Percentiles rank a stretch among this genome's conserved stretches.
These are phyloP conservation scores for Caiman crocodilus DNA, from an alignment of 2,797 vertebrate genomes.

Conservation along the genomic window DNA sequence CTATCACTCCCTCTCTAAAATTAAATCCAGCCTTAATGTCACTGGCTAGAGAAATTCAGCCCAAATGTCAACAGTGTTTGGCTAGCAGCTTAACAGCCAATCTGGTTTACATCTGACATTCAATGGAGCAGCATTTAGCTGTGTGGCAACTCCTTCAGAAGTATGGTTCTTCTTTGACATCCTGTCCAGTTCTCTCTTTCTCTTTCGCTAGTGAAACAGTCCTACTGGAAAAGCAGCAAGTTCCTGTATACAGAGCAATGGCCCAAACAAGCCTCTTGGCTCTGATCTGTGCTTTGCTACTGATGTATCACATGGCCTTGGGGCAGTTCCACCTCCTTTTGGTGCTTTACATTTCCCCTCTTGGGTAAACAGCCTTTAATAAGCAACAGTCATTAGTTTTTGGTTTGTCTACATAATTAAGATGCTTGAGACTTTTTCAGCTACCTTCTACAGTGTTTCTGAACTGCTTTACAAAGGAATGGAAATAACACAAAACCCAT, in stretches of 20 bases:
- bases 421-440: neutral
- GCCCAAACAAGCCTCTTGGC: neutral
- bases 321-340: neutral
- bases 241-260: neutral
- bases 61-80: neutral
- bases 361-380: neutral
- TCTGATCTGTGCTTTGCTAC: neutral
- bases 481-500: neutral
- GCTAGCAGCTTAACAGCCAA: neutral
- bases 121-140: neutral
- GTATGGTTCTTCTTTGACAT: neutral
- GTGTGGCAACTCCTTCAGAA: neutral
- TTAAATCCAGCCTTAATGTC: neutral
- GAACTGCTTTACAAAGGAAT: neutral
- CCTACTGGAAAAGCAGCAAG: neutral
- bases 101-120: neutral
- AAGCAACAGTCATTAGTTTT: neutral
- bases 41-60: neutral
- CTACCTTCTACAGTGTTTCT: neutral
- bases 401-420: neutral
- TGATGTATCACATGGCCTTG: neutral
- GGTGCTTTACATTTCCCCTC: neutral
- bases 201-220: neutral
- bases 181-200: neutral
- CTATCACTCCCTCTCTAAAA: neutral